These are phyloP conservation scores for Rotaria macrura DNA, from an alignment of 2,888 invertebrate genomes.

Conservation along the genomic window DNA sequence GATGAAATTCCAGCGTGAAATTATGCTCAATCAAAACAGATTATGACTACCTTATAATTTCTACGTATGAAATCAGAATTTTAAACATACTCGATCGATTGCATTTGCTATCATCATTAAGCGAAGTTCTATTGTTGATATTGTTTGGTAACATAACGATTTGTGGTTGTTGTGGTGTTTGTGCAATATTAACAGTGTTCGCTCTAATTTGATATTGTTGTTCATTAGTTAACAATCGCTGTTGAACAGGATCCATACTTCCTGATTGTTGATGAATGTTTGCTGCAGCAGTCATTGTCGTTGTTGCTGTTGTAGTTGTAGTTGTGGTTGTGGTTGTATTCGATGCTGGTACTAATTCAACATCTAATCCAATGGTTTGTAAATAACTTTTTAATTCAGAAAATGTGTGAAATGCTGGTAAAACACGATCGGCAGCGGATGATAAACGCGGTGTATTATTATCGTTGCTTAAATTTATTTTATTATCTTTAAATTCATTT, in stretches of 20 bases:
- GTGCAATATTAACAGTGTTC: background rate
- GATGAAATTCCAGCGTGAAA: too few species aligned
- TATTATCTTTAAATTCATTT: background rate
- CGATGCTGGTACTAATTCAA: conserved; percentile 20
- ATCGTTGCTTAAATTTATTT: background rate
- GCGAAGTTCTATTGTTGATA: background rate
- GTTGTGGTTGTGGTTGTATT: background rate
- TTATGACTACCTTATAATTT: too few species aligned
- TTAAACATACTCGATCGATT: background rate
- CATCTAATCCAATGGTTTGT: background rate
- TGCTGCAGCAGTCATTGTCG: background rate
- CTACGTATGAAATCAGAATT: too few species aligned
- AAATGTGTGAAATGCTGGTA: conserved; percentile 3
- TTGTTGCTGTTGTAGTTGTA: background rate
- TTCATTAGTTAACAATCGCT: background rate
- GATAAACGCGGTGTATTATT: background rate
- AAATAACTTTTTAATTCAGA: background rate
- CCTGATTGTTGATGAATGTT: background rate
- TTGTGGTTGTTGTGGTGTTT: background rate
- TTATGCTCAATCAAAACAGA: too few species aligned
- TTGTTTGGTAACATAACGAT: background rate
- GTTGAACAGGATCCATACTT: background rate
- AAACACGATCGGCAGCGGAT: background rate
- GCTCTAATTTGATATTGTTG: background rate
- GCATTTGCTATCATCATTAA: background rate